phyloP scores from a whole-genome alignment of 2,888 invertebrate species.

The Amblyjoppa fuscipennis region DNA sequence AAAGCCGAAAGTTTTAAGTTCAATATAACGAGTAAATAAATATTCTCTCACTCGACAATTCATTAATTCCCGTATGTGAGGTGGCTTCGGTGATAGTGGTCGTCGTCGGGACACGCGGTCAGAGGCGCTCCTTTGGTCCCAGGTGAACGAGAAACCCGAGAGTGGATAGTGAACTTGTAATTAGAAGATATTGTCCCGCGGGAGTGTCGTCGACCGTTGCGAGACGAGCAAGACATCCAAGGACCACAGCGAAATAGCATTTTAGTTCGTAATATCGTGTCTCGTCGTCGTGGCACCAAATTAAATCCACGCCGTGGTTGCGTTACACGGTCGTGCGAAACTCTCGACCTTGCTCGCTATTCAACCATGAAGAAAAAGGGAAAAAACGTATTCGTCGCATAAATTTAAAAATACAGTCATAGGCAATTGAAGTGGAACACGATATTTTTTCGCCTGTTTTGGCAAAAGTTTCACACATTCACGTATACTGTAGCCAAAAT shows the following conservation, averaged over 20 bases:
- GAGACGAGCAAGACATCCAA: conserved; percentile 20
- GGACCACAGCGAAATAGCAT: conserved; percentile 33
- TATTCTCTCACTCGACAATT: conserved; percentile 41
- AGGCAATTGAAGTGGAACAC: too few species aligned
- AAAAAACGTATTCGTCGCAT: too few species aligned
- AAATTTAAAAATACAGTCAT: too few species aligned
- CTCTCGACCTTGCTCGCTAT: conserved; percentile 8
- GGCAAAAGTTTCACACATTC: too few species aligned
- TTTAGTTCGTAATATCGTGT: conserved; percentile 28
- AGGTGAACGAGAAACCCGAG: conserved; percentile 44
- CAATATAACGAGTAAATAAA: conserved; percentile 35
- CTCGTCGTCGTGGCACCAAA: conserved; percentile 33
- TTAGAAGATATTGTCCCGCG: conserved; percentile 66
- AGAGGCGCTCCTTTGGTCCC: background rate
- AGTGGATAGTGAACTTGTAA: conserved; percentile 65
- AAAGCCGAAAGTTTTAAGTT: conserved; percentile 13
- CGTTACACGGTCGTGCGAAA: conserved; percentile 11
- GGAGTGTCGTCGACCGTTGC: conserved; percentile 50
- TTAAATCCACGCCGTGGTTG: conserved; percentile 18
- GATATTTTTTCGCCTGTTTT: too few species aligned
- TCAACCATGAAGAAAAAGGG: background rate
- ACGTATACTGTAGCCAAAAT: too few species aligned
- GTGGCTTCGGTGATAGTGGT: background rate
- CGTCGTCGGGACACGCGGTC: background rate
- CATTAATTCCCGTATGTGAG: conserved; percentile 38